A percentile compares a stretch with the other conserved stretches of the same genome.
Conservation (phyloP, 2,797 vertebrate genomes). For the Helostoma temminkii region DNA sequence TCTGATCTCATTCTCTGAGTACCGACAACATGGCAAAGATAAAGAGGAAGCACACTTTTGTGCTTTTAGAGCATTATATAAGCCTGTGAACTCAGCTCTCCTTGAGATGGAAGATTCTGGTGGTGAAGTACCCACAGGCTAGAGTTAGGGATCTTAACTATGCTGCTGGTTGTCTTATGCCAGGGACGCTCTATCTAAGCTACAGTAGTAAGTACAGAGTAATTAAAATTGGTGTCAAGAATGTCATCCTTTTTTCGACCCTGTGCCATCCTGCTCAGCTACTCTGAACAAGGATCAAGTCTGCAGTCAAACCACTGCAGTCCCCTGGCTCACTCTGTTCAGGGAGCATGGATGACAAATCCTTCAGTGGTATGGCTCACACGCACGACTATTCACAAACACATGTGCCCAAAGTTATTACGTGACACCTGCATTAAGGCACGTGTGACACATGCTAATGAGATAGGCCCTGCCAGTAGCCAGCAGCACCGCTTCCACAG, state of each 20-base stretch:
- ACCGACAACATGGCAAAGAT: slow-evolving; percentile 48
- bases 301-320: slow-evolving; percentile 63
- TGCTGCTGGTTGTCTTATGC: slow-evolving; percentile 39
- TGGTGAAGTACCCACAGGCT: slow-evolving; percentile 43
- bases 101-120: slow-evolving; percentile 48
- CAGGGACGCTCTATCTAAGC: slow-evolving; percentile 46
- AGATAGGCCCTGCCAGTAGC: slow-evolving; percentile 77
- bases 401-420: slow-evolving; percentile 65
- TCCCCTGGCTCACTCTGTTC: slow-evolving; percentile 59
- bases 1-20: slow-evolving; percentile 57
- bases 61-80: slow-evolving; percentile 64
- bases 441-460: slow-evolving; percentile 83
- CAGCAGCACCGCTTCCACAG: slow-evolving; percentile 64
- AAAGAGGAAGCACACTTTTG: slow-evolving; percentile 48
- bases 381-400: slow-evolving; percentile 50
- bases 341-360: slow-evolving; percentile 67
- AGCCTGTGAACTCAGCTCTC: slow-evolving; percentile 46
- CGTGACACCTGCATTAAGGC: slow-evolving; percentile 74
- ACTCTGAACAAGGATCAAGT: slow-evolving; percentile 44
- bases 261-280: slow-evolving; percentile 42
- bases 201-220: slow-evolving; percentile 67
- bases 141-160: slow-evolving; percentile 45
- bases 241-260: slow-evolving; percentile 75
- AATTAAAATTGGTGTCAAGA: slow-evolving; percentile 75
- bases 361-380: slow-evolving; percentile 46